phyloP scores from a whole-genome alignment of 2,888 invertebrate species.

The Pedicia rivosa region DNA sequence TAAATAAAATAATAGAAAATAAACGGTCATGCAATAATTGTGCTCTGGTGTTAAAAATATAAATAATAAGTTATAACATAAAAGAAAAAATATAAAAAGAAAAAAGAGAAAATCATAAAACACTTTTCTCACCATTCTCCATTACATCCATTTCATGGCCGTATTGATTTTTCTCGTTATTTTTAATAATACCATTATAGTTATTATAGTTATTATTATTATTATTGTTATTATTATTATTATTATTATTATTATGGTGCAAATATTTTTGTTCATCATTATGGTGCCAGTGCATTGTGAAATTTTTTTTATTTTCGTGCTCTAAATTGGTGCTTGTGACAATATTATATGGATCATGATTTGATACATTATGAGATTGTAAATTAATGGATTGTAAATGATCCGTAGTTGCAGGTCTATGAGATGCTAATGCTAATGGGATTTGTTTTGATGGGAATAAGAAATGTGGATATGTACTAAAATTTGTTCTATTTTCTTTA shows the following conservation, averaged over 20 bases:
- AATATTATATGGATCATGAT: constrained; percentile 5
- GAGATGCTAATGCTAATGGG: constrained; percentile 29
- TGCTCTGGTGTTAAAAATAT: too few relatives aligned
- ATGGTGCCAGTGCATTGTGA: too few relatives aligned
- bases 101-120: neutral
- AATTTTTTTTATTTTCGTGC: constrained; percentile 11
- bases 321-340: constrained; percentile 11
- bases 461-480: constrained; percentile 41
- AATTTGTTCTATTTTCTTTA: constrained; percentile 16
- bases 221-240: neutral
- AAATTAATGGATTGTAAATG: constrained; percentile 14
- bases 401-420: constrained; percentile 30
- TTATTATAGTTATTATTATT: neutral
- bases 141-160: constrained; percentile 2
- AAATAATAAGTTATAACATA: too few relatives aligned
- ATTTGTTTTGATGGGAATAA: constrained; percentile 37
- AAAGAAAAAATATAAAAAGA: too few relatives aligned
- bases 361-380: constrained; percentile 16
- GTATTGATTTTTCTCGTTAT: neutral
- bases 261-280: too few relatives aligned
- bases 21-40: too few relatives aligned
- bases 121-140: constrained; percentile 3
- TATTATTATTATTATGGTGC: constrained; percentile 2
- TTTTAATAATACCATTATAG: neutral
- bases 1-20: too few relatives aligned